These are phyloP conservation scores for Ceratina japonica DNA, from an alignment of 1,140 invertebrate species.

Conservation along the genomic window DNA sequence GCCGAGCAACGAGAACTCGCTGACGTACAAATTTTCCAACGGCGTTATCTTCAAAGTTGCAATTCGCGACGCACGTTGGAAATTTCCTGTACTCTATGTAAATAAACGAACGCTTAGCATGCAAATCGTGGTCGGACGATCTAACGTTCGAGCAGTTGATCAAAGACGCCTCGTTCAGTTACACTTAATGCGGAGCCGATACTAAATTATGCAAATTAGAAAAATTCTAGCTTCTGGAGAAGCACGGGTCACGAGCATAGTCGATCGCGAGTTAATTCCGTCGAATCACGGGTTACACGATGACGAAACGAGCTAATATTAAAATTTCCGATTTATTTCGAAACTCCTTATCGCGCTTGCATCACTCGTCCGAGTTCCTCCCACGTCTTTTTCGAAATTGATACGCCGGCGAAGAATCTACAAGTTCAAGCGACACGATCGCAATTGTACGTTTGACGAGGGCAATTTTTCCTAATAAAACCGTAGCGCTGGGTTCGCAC, in stretches of 20 bases:
- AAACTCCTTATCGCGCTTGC: neutral
- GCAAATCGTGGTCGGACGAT: neutral
- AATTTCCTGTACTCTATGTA: neutral
- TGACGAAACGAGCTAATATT: constrained; percentile 11
- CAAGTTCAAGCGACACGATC: too few relatives aligned
- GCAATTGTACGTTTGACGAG: too few relatives aligned
- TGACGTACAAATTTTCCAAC: neutral
- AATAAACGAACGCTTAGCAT: neutral
- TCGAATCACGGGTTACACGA: neutral
- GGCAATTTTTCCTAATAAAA: too few relatives aligned
- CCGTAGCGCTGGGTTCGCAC: neutral
- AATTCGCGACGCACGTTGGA: neutral
- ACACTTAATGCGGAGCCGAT: too few relatives aligned
- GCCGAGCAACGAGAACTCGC: too few relatives aligned
- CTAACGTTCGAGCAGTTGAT: too few relatives aligned
- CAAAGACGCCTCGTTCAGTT: too few relatives aligned
- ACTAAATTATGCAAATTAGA: too few relatives aligned
- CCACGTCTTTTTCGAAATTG: neutral
- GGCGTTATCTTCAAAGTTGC: neutral
- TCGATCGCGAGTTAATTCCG: neutral
- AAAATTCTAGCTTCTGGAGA: too few relatives aligned
- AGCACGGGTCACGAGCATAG: too few relatives aligned
- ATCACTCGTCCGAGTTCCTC: neutral
- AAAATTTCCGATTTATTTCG: constrained; percentile 18
- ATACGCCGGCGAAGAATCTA: neutral